These are phyloP conservation scores for Esperia sulphurella DNA, from an alignment of 2,888 invertebrate genomes.

Conservation along the genomic window DNA sequence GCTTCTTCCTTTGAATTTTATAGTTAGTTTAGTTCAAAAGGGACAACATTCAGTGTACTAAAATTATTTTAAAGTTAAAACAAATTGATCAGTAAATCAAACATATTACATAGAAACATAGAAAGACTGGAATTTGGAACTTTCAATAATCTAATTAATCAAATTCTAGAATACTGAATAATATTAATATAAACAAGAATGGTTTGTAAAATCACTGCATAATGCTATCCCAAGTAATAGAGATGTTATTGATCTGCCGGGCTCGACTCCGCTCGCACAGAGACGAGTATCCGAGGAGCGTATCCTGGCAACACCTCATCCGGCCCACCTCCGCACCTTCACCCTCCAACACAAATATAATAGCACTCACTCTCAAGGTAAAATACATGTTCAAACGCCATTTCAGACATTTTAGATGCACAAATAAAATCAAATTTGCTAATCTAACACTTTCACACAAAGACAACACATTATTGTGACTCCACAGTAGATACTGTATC, in stretches of 20 bases:
- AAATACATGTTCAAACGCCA: slow-evolving; percentile 76
- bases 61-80: too few species aligned
- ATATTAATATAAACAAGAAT: slow-evolving; percentile 20
- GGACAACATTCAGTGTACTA: too few species aligned
- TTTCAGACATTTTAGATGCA: slow-evolving; percentile 62
- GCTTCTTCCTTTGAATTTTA: too few species aligned
- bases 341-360: slow-evolving; percentile 40
- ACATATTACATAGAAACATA: too few species aligned
- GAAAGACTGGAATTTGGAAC: too few species aligned
- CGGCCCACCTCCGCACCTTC: slow-evolving; percentile 52
- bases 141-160: too few species aligned
- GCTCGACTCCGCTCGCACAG: slow-evolving; percentile 35
- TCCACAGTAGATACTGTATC: slow-evolving; percentile 42
- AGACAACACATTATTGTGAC: slow-evolving; percentile 53
- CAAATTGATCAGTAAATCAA: too few species aligned
- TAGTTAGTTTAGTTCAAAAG: too few species aligned
- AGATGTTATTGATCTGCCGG: slow-evolving; percentile 73
- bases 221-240: slow-evolving; percentile 60
- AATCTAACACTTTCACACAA: slow-evolving; percentile 31
- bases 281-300: slow-evolving; percentile 51
- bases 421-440: slow-evolving; percentile 26
- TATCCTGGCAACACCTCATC: slow-evolving; percentile 74
- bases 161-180: not conserved
- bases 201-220: slow-evolving; percentile 55
- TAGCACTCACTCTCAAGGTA: slow-evolving; percentile 75